Evolutionary conservation across 2,113 vertebrate species (phyloP).

Genomic region (Tringa solitaria): DNA sequence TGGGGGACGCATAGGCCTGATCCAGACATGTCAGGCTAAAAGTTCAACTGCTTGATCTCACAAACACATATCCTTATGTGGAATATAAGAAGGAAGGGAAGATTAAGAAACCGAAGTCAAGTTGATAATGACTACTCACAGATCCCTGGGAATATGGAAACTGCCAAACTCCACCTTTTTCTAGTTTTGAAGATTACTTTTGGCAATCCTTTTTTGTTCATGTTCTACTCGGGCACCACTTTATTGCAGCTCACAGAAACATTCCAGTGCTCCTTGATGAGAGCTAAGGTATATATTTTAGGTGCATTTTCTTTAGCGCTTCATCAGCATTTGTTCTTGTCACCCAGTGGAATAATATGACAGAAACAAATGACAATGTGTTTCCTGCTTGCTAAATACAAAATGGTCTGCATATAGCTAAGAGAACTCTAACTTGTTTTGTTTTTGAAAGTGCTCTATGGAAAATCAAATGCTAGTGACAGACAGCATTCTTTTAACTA

Average conservation of each 20-base stretch:
- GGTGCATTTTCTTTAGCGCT: background rate
- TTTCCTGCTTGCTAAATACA: constrained; percentile 19
- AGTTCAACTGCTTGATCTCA: background rate
- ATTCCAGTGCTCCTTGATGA: background rate
- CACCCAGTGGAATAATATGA: constrained; percentile 1
- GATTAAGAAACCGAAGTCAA: background rate
- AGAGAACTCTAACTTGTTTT: background rate
- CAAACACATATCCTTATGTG: background rate
- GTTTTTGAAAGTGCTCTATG: background rate
- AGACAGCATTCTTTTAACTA: background rate
- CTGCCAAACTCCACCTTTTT: background rate
- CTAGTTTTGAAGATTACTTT: background rate
- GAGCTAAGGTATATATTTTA: background rate
- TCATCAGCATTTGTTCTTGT: background rate
- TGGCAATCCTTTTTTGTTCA: background rate
- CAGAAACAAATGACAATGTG: constrained; percentile 10
- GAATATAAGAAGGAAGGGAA: background rate
- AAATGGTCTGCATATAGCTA: background rate
- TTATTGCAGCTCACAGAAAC: background rate
- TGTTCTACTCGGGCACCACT: background rate
- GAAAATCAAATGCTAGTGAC: constrained; percentile 7
- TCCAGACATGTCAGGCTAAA: background rate
- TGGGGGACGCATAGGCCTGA: background rate
- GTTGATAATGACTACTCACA: background rate
- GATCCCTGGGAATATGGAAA: background rate